Evolutionary conservation across 2,888 invertebrate species (phyloP).

Genomic region (Melangyna quadrimaculata): DNA sequence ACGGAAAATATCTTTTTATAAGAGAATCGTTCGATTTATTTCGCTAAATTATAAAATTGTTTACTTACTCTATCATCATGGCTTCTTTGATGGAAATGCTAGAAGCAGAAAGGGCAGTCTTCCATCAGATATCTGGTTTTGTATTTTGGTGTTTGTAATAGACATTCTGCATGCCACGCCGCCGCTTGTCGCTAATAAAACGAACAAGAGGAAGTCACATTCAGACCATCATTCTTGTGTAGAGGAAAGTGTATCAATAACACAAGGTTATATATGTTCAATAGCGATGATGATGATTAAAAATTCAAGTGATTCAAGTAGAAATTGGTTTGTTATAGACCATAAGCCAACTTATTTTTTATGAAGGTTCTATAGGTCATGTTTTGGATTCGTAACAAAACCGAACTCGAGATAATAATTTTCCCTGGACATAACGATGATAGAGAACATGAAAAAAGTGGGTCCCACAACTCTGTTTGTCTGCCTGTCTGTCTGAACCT

Average conservation of each 20-base stretch:
- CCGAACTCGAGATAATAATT: no score
- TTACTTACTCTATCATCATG: slow-evolving; percentile 3
- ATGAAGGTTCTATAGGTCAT: no score
- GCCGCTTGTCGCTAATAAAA: background rate
- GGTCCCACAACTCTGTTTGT: no score
- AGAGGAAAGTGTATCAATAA: slow-evolving; percentile 66
- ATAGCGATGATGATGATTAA: background rate
- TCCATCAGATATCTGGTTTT: background rate
- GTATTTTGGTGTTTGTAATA: background rate
- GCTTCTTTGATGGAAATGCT: background rate
- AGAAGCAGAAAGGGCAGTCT: background rate
- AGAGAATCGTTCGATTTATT: slow-evolving; percentile 53
- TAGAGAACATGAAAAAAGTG: no score
- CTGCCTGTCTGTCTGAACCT: no score
- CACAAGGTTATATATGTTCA: slow-evolving; percentile 50
- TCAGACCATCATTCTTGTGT: slow-evolving; percentile 5
- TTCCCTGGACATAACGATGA: no score
- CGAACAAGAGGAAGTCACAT: slow-evolving; percentile 49
- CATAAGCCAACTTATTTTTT: no score
- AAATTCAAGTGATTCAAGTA: no score
- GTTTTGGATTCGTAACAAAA: no score
- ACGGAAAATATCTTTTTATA: slow-evolving; percentile 49
- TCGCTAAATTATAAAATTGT: slow-evolving; percentile 56
- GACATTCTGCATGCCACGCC: background rate
- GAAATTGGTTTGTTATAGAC: no score